Conservation (phyloP, 1,140 invertebrate species). For the Sycophila sp. region DNA sequence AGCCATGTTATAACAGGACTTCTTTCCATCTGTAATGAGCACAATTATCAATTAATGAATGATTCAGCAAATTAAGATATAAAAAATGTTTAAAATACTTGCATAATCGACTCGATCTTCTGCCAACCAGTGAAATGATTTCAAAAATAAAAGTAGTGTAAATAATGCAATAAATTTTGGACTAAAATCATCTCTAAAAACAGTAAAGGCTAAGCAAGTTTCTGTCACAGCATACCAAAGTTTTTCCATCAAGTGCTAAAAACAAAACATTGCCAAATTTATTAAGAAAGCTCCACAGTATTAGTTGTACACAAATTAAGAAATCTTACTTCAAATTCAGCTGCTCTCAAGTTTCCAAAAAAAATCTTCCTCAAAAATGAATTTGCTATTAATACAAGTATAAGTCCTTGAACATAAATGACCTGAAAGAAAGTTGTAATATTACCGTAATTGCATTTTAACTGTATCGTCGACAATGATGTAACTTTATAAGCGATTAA, state of each 20-base stretch:
- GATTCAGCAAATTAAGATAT: background rate
- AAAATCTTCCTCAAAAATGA: constrained; percentile 97
- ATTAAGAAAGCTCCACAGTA: background rate
- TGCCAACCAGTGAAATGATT: constrained; percentile 99
- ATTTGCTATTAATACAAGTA: constrained; percentile 93
- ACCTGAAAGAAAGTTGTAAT: constrained; percentile 88
- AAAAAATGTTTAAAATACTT: constrained; percentile 66
- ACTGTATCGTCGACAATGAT: no score
- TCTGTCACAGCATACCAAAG: constrained; percentile 99
- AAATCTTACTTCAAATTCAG: constrained; percentile 91
- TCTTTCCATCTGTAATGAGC: constrained; percentile 89
- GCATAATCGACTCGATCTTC: constrained; percentile 99
- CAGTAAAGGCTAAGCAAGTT: constrained; percentile 98
- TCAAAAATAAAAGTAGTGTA: constrained; percentile 95
- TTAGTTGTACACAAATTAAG: background rate
- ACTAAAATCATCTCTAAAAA: constrained; percentile 99
- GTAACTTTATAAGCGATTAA: no score
- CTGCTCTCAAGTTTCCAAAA: constrained; percentile 95
- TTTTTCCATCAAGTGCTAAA: constrained; percentile 95
- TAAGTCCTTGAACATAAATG: constrained; percentile 97
- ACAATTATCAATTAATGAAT: background rate
- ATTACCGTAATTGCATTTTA: no score
- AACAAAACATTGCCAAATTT: constrained; percentile 50
- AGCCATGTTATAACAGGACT: constrained; percentile 96
- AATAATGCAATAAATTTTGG: constrained; percentile 98